Evolutionary conservation across 2,888 invertebrate species (phyloP).

Genomic region (Xanthia togata): DNA sequence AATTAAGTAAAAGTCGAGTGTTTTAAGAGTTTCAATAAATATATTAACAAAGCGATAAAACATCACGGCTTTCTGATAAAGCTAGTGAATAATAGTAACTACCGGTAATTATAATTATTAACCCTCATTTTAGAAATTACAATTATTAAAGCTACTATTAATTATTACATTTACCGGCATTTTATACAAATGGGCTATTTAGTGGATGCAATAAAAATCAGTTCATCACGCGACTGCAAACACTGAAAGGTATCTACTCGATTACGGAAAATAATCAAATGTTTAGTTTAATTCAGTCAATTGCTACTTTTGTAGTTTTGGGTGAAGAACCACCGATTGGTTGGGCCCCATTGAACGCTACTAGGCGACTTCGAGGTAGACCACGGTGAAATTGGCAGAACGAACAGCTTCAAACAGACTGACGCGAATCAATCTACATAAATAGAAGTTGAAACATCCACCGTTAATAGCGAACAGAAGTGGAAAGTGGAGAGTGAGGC

Average conservation of each 20-base stretch:
- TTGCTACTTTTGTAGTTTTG: background rate
- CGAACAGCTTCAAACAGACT: background rate
- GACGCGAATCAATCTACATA: background rate
- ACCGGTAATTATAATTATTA: conserved; percentile 33
- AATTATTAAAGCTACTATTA: conserved; percentile 10
- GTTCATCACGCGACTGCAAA: conserved; percentile 39
- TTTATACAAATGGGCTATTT: conserved; percentile 28
- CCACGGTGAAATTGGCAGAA: background rate
- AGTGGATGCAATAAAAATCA: conserved; percentile 30
- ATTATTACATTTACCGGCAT: conserved; percentile 28
- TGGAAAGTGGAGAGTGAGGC: background rate
- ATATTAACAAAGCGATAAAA: conserved; percentile 27
- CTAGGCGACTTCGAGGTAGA: background rate
- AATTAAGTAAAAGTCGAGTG: conserved; percentile 26
- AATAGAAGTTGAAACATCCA: background rate
- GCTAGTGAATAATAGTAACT: conserved; percentile 22
- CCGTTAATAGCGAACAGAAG: background rate
- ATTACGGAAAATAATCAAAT: conserved; percentile 29
- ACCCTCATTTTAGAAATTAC: conserved; percentile 17
- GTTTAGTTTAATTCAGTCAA: background rate
- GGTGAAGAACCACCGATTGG: background rate
- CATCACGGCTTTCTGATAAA: conserved; percentile 40
- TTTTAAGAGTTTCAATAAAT: conserved; percentile 34
- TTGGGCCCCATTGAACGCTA: background rate
- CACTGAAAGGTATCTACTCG: background rate